Conservation (phyloP, 2,888 invertebrate genomes). For the Euproctis similis region DNA sequence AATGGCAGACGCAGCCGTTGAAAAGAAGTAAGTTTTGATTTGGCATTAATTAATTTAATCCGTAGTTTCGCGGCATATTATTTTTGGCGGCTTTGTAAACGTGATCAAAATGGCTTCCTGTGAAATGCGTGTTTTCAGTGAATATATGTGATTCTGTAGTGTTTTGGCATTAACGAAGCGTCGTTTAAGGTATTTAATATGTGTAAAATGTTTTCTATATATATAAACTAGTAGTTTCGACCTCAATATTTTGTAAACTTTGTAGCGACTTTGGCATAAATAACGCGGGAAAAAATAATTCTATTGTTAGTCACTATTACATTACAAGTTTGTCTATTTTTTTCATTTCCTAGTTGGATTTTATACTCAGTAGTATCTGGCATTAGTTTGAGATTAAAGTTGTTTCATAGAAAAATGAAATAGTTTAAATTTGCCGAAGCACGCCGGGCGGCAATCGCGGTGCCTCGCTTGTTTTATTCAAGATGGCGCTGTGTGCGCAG, state of each 20-base stretch:
- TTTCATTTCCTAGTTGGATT: neutral
- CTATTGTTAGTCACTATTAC: conserved; percentile 14
- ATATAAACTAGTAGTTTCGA: no score
- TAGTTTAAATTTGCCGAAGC: no score
- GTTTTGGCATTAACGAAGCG: conserved; percentile 4
- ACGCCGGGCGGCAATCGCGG: conserved; percentile 52
- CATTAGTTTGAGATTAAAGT: no score
- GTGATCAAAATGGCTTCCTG: conserved; percentile 78
- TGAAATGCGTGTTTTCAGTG: conserved; percentile 38
- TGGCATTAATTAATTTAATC: conserved; percentile 23
- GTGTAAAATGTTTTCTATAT: neutral
- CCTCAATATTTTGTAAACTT: no score
- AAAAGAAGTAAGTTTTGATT: conserved; percentile 78
- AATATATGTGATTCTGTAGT: conserved; percentile 14
- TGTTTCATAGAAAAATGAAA: conserved; percentile 24
- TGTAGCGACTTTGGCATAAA: conserved; percentile 24
- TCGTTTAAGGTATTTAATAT: conserved; percentile 1
- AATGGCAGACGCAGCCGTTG: conserved; percentile 83
- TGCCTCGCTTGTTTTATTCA: conserved; percentile 47
- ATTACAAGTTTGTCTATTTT: conserved; percentile 2
- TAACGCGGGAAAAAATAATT: conserved; percentile 59
- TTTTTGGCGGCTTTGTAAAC: conserved; percentile 68
- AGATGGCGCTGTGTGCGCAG: conserved; percentile 71
- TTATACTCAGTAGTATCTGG: neutral
- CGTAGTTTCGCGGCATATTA: conserved; percentile 28